Evolutionary conservation across 2,888 invertebrate genomes (phyloP), one percentile per base, ranked within the genome.

Genomic region (Coenonympha glycerion): DNA sequence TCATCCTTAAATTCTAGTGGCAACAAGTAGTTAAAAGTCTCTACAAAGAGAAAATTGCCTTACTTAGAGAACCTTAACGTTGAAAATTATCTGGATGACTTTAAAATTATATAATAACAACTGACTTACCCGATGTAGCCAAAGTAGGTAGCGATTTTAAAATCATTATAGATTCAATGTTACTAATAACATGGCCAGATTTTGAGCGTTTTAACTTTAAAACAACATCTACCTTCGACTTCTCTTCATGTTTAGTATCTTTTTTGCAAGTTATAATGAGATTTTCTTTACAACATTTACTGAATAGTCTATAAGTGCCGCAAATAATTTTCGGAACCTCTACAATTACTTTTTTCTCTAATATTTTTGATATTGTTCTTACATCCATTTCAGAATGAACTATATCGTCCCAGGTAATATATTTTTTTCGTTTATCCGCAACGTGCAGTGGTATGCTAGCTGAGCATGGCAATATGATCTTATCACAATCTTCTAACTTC

Each of bases 341-440:
- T 6, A 85, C 53, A 3, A 80, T 60, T 30, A 85, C 76, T 68
- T 71, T 79, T 61, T 81, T 84, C 57, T 82, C 79, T 13, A 86
- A 63, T 53, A 83, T 75, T 63, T 78, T 85, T 1, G 79, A 75
- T 15, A 86, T 60, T 2, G 76, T 78, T 55, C 77, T 69, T 2
- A 85, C 52, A 54, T 86, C 83, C n/a, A 85, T 69, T 64, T 78
- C 79, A 1, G 85, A 82, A 57, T 76, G 81, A 6, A 83, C 73
- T 31, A 79, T 64, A 24, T 82, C 78, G 52, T 82, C 74, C 81
- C 81, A 80, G 2, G 64, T 72, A 3, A 66, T 65, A 2, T 55
- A 59, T 4, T 54, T 50, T 0, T 65, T 65, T 0, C 57, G 47
- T 59, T 78, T 79, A 18, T 69, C 67, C 30, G 76, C 73, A 1